phyloP scores from a whole-genome alignment of 2,888 invertebrate species.

The Craniophora ligustri region DNA sequence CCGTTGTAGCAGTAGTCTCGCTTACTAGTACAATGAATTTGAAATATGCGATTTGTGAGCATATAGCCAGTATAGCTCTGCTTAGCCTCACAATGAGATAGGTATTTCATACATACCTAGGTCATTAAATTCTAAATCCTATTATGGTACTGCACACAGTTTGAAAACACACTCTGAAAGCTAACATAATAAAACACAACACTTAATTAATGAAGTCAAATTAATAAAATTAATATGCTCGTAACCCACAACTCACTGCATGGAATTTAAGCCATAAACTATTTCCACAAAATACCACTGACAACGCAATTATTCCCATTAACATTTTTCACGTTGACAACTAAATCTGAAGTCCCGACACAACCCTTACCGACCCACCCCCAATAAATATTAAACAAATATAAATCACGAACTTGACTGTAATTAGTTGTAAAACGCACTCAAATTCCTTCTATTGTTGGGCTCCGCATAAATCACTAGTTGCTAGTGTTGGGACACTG shows the following conservation, averaged over 20 bases:
- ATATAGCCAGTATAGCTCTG: too few relatives aligned
- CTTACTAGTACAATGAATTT: too few relatives aligned
- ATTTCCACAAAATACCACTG: background rate
- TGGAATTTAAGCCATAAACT: background rate
- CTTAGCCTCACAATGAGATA: too few relatives aligned
- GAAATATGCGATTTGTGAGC: too few relatives aligned
- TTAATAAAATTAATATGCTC: too few relatives aligned
- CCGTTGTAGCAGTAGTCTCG: too few relatives aligned
- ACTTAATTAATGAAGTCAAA: too few relatives aligned
- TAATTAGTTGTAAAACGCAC: conserved; percentile 60
- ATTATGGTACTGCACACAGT: too few relatives aligned
- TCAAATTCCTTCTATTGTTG: conserved; percentile 48
- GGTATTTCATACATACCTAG: too few relatives aligned
- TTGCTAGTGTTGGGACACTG: conserved; percentile 30
- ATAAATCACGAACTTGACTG: conserved; percentile 49
- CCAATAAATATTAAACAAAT: conserved; percentile 56
- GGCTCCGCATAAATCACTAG: conserved; percentile 45
- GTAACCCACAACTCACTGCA: background rate
- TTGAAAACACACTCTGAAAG: too few relatives aligned
- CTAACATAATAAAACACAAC: too few relatives aligned
- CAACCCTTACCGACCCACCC: conserved; percentile 16
- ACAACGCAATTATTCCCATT: conserved; percentile 30
- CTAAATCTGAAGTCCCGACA: background rate
- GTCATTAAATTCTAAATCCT: too few relatives aligned
- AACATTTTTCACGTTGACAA: conserved; percentile 21